A percentile compares a stretch with the other conserved stretches of the same genome.
Conservation (phyloP, 35 echinoderm and acorn worm species). For the Acanthaster planci region DNA sequence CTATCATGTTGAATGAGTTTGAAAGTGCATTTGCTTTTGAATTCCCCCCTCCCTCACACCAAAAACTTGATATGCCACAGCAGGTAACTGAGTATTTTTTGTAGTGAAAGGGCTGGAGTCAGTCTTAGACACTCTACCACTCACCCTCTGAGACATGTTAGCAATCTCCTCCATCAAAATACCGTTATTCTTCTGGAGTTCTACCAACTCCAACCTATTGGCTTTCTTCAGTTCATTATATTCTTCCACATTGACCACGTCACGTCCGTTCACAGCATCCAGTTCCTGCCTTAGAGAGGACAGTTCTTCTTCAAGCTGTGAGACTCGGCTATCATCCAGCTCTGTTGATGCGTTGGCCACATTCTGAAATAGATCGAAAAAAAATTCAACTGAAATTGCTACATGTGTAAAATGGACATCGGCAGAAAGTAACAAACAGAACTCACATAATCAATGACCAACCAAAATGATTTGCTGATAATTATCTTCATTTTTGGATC, state of each 20-base stretch:
- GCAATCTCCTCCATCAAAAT: conserved; percentile 62
- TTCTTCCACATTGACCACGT: conserved; percentile 40
- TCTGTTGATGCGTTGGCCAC: background rate
- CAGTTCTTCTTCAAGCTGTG: conserved; percentile 59
- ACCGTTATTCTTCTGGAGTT: conserved; percentile 46
- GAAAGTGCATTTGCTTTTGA: no score
- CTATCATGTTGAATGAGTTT: no score
- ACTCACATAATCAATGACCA: no score
- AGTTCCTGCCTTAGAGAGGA: conserved; percentile 49
- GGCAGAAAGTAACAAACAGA: no score
- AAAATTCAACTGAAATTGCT: no score
- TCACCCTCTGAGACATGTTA: conserved; percentile 57
- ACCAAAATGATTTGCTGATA: no score
- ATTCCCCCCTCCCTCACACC: no score
- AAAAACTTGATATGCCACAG: background rate
- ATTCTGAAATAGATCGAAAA: no score
- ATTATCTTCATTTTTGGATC: no score
- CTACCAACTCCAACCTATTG: conserved; percentile 44
- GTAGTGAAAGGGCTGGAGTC: no score
- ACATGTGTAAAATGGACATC: no score
- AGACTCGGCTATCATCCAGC: conserved; percentile 19
- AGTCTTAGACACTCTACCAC: background rate
- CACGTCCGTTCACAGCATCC: conserved; percentile 6
- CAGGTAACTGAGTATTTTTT: background rate
- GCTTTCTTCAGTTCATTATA: conserved; percentile 49